Evolutionary conservation across 2,797 vertebrate genomes (phyloP).

Genomic region (Liasis olivaceus): DNA sequence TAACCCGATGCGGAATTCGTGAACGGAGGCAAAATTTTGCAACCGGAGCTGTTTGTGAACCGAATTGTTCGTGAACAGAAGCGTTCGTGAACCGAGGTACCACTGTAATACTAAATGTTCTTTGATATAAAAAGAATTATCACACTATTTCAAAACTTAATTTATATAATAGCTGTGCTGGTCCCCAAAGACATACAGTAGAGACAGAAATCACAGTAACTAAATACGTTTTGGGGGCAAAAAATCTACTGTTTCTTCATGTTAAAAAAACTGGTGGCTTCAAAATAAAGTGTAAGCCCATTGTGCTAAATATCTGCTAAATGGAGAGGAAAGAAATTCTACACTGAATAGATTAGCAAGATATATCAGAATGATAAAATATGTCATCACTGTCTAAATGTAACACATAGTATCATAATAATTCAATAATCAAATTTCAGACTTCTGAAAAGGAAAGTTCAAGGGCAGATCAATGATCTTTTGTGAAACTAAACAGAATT

Average conservation of each 20-base stretch:
- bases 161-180: background rate
- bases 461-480: constrained; percentile 27
- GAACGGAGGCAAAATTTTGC: no score
- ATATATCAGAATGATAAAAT: background rate
- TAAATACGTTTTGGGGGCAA: background rate
- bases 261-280: background rate
- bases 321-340: background rate
- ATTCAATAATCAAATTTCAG: constrained; percentile 22
- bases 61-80: no score
- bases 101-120: background rate
- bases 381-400: background rate
- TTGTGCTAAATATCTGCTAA: background rate
- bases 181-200: background rate
- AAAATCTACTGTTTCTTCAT: background rate
- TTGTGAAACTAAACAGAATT: constrained; percentile 15
- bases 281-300: background rate
- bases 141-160: background rate
- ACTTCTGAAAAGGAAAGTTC: constrained; percentile 21
- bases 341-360: constrained; percentile 9
- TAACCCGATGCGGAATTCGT: no score
- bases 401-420: constrained; percentile 14
- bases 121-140: background rate
- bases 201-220: background rate
- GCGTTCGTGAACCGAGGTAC: no score
- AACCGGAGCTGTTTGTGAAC: no score